phyloP scores from a whole-genome alignment of 2,888 invertebrate genomes.

The Ferrisia virgata region DNA sequence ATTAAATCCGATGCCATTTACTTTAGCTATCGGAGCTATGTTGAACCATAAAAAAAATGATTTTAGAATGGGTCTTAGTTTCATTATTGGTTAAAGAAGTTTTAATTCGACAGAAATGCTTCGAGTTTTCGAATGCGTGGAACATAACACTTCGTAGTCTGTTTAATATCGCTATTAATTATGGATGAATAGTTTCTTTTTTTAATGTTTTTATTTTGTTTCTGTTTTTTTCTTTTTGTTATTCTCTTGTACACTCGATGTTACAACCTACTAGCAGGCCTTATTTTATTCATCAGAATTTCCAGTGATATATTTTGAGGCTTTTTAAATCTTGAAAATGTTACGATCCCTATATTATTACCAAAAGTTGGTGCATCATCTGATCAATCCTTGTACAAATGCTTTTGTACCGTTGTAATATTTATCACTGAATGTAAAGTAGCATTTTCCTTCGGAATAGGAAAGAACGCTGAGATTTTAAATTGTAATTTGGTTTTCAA shows the following conservation, averaged over 20 bases:
- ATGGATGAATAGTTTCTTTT: not conserved
- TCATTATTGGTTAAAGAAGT: slow-evolving; percentile 77
- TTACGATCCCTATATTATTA: not conserved
- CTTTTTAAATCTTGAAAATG: not conserved
- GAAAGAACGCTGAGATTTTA: not conserved
- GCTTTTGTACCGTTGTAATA: not conserved
- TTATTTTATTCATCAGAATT: not conserved
- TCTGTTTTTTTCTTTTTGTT: slow-evolving; percentile 14
- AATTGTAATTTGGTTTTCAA: not conserved
- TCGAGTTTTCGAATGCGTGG: not conserved
- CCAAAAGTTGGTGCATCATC: not conserved
- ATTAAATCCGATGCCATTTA: slow-evolving; percentile 87
- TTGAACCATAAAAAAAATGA: slow-evolving; percentile 89
- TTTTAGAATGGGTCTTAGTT: slow-evolving; percentile 89
- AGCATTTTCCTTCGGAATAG: not conserved
- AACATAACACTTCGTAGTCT: slow-evolving; percentile 22
- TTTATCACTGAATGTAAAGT: not conserved
- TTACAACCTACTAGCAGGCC: not conserved
- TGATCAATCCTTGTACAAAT: not conserved
- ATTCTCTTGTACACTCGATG: not conserved
- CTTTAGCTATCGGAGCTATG: slow-evolving; percentile 86
- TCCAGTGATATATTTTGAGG: not conserved
- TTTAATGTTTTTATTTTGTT: slow-evolving; percentile 31
- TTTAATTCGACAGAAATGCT: not conserved
- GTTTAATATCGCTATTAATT: slow-evolving; percentile 10